Evolutionary conservation across 1,140 invertebrate genomes (phyloP), one percentile per base, ranked within the genome.

Genomic region (Himalopsyche phryganea): DNA sequence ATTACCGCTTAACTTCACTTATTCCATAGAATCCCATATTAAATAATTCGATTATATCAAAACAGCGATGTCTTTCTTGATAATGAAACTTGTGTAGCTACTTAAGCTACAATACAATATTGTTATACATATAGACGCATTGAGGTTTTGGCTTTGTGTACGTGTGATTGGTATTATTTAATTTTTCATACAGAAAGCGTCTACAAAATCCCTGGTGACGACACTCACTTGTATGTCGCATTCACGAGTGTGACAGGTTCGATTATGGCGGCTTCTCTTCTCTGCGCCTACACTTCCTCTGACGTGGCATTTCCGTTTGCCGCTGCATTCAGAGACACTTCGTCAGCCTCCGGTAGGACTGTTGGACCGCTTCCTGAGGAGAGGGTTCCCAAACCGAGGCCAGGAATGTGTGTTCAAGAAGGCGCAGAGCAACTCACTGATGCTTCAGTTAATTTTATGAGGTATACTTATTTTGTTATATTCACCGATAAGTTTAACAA

Each of bases 381-480:
- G 6, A 42, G 41, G n/a, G 55, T 57, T 11, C 60, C 60, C 15
- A 40, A 47, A 6, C 56, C 61, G 4, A 35, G 56, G n/a, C 61
- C 61, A 1, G 61, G 56, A n/a, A 56, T 14, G 9, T 63, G 61
- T 17, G 61, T 49, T 14, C 23, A 45, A 17, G 61, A 63, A 28
- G 23, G 23, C 3, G 23, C 23, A 9, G 4, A 28, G 23, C 23
- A 28, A 28, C 4, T 28, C 6, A 33, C 61, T 15, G 61, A 63
- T 36, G 35, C 38, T 6, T 40, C 49, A 1, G 52, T 63, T 19
- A 63, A 59, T 15, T 63, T 63, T 50, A 49, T 48, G 17, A 55
- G 58, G 58, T 55, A 50, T 48, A 11, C 28, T 32, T 18, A 46
- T 46, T 35, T 35, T n/a, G n/a, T n/a, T n/a, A n/a, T n/a, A n/a